Percentiles rank a stretch among this genome's conserved stretches.
These are phyloP conservation scores for Gambelia wislizenii DNA, from an alignment of 2,797 vertebrate species.

Conservation along the genomic window DNA sequence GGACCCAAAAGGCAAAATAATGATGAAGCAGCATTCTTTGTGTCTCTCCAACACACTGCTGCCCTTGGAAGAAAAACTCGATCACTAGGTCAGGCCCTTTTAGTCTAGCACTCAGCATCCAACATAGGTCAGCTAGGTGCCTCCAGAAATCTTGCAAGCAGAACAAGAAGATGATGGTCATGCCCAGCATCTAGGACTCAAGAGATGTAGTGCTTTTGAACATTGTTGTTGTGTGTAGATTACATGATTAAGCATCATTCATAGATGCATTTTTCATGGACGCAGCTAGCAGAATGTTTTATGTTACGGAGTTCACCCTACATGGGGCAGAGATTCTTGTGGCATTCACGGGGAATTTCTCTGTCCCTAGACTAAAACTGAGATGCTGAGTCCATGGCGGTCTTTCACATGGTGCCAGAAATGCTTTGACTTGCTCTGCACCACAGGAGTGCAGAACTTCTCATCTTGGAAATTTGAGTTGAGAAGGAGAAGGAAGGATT, in stretches of 20 bases:
- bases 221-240: no score
- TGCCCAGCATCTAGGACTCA: background rate
- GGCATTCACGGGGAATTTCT: background rate
- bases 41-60: background rate
- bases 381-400: background rate
- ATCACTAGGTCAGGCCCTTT: background rate
- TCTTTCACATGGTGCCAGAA: background rate
- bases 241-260: background rate
- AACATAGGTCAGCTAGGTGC: background rate
- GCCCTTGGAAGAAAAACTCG: no score
- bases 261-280: background rate
- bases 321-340: background rate
- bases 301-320: background rate
- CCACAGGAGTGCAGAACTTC: background rate
- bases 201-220: background rate
- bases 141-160: background rate
- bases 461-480: background rate
- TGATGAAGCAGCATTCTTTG: background rate
- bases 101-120: background rate
- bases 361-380: background rate
- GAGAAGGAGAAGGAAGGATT: background rate
- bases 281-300: background rate
- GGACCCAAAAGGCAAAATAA: background rate
- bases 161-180: background rate
- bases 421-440: background rate